phyloP scores from a whole-genome alignment of 2,888 invertebrate species.

The Melanophora roralis region DNA sequence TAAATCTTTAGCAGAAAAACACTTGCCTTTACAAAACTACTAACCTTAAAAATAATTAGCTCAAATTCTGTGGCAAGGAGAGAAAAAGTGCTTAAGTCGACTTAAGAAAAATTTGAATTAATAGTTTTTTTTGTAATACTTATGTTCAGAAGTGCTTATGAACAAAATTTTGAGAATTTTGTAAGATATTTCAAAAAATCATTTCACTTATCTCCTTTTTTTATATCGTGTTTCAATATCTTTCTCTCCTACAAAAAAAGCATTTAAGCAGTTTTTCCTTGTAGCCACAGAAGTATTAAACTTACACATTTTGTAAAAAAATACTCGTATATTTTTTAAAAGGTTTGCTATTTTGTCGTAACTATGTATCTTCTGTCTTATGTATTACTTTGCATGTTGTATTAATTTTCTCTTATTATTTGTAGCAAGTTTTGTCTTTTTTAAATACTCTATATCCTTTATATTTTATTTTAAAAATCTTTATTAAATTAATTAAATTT shows the following conservation, averaged over 20 bases:
- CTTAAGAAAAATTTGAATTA: too few relatives aligned
- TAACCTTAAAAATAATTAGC: not conserved
- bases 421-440: not conserved
- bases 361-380: too few relatives aligned
- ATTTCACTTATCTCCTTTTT: too few relatives aligned
- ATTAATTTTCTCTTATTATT: not conserved
- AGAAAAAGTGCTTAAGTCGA: too few relatives aligned
- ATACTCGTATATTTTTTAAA: not conserved
- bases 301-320: not conserved
- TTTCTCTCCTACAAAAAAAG: too few relatives aligned
- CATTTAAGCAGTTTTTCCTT: too few relatives aligned
- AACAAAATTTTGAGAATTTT: too few relatives aligned
- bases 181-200: too few relatives aligned
- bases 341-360: not conserved
- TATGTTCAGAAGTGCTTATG: too few relatives aligned
- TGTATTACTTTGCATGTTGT: conserved; percentile 8
- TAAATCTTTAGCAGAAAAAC: not conserved
- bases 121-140: too few relatives aligned
- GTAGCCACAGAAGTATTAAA: not conserved
- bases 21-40: conserved; percentile 5
- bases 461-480: conserved; percentile 8
- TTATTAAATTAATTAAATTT: conserved; percentile 62
- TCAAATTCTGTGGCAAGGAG: too few relatives aligned
- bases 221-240: too few relatives aligned
- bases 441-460: conserved; percentile 1